phyloP scores from a whole-genome alignment of 2,888 invertebrate genomes.

The Malacosoma neustria region DNA sequence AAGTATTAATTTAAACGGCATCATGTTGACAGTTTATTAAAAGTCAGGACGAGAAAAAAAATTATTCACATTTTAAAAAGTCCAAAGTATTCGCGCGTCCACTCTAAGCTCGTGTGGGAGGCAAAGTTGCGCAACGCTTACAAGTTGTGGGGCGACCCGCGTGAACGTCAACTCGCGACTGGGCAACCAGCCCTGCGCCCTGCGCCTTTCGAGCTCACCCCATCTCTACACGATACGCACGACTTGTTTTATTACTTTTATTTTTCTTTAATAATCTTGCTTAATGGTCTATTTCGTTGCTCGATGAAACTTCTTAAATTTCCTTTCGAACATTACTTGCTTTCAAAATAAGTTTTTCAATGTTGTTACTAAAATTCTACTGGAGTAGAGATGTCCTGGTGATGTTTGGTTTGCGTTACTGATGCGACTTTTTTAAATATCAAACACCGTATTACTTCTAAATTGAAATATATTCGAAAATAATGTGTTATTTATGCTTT shows the following conservation, averaged over 20 bases:
- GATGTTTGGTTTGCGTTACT: background rate
- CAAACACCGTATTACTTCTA: background rate
- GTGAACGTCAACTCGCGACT: slow-evolving; percentile 42
- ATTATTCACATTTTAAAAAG: slow-evolving; percentile 26
- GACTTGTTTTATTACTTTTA: slow-evolving; percentile 66
- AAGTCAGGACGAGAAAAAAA: no score
- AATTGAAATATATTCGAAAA: background rate
- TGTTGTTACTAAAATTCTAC: slow-evolving; percentile 1
- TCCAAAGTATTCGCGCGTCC: slow-evolving; percentile 17
- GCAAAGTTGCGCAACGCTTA: slow-evolving; percentile 22
- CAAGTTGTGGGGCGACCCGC: slow-evolving; percentile 12
- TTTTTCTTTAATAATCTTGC: slow-evolving; percentile 68
- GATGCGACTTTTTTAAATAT: background rate
- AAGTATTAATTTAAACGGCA: slow-evolving; percentile 26
- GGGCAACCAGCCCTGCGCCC: slow-evolving; percentile 22
- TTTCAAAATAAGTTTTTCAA: slow-evolving; percentile 28
- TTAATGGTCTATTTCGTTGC: slow-evolving; percentile 58
- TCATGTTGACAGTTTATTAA: slow-evolving; percentile 19
- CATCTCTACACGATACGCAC: slow-evolving; percentile 49
- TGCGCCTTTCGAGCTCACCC: slow-evolving; percentile 32
- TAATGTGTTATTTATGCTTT: no score
- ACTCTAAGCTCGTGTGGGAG: slow-evolving; percentile 11
- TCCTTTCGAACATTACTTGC: slow-evolving; percentile 32
- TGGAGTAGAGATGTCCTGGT: background rate
- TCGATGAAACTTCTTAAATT: slow-evolving; percentile 52